Percentiles rank a stretch among this genome's conserved stretches.
Evolutionary conservation across 2,888 invertebrate species (phyloP).

Genomic region (Zygogramma bicolorata): DNA sequence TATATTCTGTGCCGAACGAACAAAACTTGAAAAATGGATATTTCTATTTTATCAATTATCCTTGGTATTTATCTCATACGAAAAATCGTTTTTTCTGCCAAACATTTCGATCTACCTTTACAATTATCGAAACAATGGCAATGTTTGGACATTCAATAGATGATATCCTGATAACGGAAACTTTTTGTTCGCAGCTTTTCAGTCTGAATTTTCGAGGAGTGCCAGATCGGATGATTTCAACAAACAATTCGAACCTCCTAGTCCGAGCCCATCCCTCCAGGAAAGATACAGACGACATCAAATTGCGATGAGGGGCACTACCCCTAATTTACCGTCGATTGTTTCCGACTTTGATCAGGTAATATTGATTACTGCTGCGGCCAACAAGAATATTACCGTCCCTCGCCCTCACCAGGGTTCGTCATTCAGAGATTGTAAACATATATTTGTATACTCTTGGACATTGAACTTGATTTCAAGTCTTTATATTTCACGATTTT

Average conservation of each 20-base stretch:
- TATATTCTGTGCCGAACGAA: too few relatives aligned
- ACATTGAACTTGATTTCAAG: too few relatives aligned
- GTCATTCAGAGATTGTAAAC: too few relatives aligned
- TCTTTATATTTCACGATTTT: too few relatives aligned
- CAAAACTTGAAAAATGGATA: too few relatives aligned
- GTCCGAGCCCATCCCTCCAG: conserved; percentile 67
- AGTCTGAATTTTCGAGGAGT: conserved; percentile 57
- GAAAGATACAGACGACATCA: conserved; percentile 73
- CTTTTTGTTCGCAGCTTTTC: conserved; percentile 54
- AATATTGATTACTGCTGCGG: not conserved
- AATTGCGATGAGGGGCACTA: conserved; percentile 68
- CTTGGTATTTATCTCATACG: too few relatives aligned
- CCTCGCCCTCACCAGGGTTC: too few relatives aligned
- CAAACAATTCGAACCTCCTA: conserved; percentile 49
- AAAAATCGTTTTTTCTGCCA: too few relatives aligned
- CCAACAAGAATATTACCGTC: not conserved
- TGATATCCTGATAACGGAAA: not conserved
- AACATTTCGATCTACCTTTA: too few relatives aligned
- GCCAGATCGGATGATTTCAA: conserved; percentile 54
- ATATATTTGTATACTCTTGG: too few relatives aligned
- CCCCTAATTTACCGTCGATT: conserved; percentile 63
- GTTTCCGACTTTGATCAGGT: conserved; percentile 62
- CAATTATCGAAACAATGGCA: too few relatives aligned
- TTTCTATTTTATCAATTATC: too few relatives aligned
- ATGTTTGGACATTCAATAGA: not conserved